Base-by-base conservation (phyloP, 2,113 vertebrate species). In the Tiliqua scincoides region DNA sequence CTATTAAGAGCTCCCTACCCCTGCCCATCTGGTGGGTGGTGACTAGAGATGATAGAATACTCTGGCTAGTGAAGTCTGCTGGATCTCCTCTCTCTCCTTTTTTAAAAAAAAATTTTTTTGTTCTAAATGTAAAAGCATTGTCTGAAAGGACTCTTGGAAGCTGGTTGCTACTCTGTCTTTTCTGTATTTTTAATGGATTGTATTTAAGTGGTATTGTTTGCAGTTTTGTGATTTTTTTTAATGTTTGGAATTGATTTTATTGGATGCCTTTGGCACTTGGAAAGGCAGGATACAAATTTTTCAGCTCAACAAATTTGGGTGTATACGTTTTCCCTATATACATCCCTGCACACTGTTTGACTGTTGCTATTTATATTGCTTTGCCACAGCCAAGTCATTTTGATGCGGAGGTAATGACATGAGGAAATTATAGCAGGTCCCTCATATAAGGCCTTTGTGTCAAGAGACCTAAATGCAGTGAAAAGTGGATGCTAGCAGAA, bases 401-500 rank as follows among this genome's bases (percentile, higher is more conserved):
- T 54, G 1, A 78, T 72, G 88, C 89, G 82, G 80, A 62, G 10
- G 6, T 37, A 90, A 87, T 76, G 30, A 17, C 73, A 84, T 89
- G 81, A 88, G 63, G 79, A 62, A 89, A 90, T 30, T 84, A 88
- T 86, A 89, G 43, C 80, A 89, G 79, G 20, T 85, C 86, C 87
- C 73, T 88, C 68, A 85, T 88, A 40, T 52, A 83, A 62, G 87
- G 79, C 48, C 81, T 43, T 85, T 68, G 8, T 82, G 79, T 70
- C 83, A 59, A n/a, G 11, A 57, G 1, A 21, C 30, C 84, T 84
- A 57, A 91, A 85, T n/a, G 6, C 14, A 68, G 3, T 80, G 72
- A 86, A 90, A 90, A 93, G 83, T 73, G 77, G 82, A 52, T 21
- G 65, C 72, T 91, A 86, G 6, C 11, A 90, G 57, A 89, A 91